phyloP scores from a whole-genome alignment of 92 coral and sea anemone genomes.

The Phenganax subtilis region DNA sequence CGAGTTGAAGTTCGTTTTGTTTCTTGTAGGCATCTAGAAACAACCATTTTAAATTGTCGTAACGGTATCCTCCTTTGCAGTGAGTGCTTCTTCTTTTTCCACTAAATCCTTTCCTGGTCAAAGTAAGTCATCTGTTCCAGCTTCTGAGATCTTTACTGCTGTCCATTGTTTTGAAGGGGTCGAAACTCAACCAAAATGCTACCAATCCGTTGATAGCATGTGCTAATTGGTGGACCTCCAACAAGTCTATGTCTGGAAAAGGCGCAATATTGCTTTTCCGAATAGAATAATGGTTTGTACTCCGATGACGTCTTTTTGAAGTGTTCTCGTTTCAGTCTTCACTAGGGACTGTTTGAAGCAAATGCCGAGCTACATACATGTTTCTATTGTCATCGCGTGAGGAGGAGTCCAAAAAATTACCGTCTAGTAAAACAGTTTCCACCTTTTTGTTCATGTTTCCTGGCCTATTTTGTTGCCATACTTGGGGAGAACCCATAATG shows the following conservation, averaged over 20 bases:
- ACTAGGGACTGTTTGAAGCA: neutral
- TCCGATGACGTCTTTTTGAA: conserved; percentile 19
- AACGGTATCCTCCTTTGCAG: too few species aligned
- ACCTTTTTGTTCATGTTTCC: neutral
- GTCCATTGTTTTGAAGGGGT: too few species aligned
- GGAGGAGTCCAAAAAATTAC: conserved; percentile 1
- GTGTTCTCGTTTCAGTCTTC: neutral
- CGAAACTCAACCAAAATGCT: too few species aligned
- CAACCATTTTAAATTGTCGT: too few species aligned
- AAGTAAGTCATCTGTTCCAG: too few species aligned
- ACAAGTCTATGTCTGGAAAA: neutral
- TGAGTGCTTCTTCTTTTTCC: too few species aligned
- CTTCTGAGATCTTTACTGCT: too few species aligned
- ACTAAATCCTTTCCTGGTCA: too few species aligned
- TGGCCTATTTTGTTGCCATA: neutral
- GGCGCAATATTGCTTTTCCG: conserved; percentile 1
- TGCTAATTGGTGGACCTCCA: neutral
- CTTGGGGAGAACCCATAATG: neutral
- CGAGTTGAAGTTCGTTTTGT: too few species aligned
- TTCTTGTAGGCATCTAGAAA: too few species aligned
- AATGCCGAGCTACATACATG: neutral
- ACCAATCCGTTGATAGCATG: too few species aligned
- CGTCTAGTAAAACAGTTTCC: neutral
- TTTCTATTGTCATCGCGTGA: neutral
- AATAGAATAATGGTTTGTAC: neutral